Conservation (phyloP, 1,140 invertebrate species). For the Neodiprion lecontei region DNA sequence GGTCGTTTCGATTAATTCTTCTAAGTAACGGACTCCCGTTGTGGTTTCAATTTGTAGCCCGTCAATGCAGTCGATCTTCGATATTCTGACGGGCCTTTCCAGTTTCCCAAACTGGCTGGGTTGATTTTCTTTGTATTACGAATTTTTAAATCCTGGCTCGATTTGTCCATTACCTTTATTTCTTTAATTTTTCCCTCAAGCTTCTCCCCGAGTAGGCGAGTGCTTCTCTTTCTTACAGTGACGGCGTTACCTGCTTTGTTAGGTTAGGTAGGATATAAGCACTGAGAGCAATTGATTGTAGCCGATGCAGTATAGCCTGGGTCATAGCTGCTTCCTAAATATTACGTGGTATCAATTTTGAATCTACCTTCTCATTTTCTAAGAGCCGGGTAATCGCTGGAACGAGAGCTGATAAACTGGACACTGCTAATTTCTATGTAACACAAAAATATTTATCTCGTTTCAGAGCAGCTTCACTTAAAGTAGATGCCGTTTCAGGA, state of each 20-base stretch:
- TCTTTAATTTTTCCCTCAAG: too few species aligned
- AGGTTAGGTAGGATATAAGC: too few species aligned
- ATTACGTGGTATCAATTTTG: background rate
- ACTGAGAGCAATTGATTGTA: too few species aligned
- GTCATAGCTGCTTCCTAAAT: conserved; percentile 6
- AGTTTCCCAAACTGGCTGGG: too few species aligned
- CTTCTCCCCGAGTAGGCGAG: too few species aligned
- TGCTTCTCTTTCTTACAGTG: too few species aligned
- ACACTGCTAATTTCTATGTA: background rate
- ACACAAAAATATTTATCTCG: background rate
- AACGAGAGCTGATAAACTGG: background rate
- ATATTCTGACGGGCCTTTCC: too few species aligned
- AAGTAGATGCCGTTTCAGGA: conserved; percentile 4
- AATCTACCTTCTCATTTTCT: conserved; percentile 10
- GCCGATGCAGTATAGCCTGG: background rate
- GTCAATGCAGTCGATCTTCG: background rate
- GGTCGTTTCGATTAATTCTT: too few species aligned
- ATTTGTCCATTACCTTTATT: too few species aligned
- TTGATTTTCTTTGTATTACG: too few species aligned
- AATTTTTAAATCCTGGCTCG: too few species aligned
- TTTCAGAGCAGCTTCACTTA: conserved; percentile 29
- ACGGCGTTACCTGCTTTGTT: too few species aligned
- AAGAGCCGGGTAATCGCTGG: conserved; percentile 30
- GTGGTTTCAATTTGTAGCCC: background rate
- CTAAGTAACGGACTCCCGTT: background rate